Evolutionary conservation across 2,888 invertebrate species (phyloP).

Genomic region (Dicyrtoma fusca): DNA sequence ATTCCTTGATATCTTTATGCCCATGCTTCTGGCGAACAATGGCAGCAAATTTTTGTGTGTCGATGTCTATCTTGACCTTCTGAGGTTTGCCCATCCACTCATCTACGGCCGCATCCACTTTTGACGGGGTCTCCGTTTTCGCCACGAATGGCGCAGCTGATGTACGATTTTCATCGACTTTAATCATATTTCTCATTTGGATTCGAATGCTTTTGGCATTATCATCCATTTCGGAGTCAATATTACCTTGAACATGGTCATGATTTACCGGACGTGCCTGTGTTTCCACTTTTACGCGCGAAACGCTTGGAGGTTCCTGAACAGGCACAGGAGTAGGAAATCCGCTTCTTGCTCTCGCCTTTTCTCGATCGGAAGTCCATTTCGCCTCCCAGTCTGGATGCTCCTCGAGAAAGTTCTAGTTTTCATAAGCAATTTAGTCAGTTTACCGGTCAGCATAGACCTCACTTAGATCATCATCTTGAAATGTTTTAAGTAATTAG

Average conservation of each 20-base stretch:
- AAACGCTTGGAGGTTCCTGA: slow-evolving; percentile 35
- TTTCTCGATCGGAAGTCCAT: slow-evolving; percentile 81
- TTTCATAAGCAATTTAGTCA: slow-evolving; percentile 39
- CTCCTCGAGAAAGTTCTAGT: slow-evolving; percentile 77
- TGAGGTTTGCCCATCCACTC: slow-evolving; percentile 55
- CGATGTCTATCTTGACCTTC: slow-evolving; percentile 54
- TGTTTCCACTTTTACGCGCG: background rate
- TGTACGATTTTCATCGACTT: slow-evolving; percentile 44
- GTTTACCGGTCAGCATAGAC: background rate
- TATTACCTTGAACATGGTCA: background rate
- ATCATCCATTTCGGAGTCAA: slow-evolving; percentile 36
- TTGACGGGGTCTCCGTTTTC: slow-evolving; percentile 18
- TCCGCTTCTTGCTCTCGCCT: slow-evolving; percentile 65
- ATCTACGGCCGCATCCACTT: slow-evolving; percentile 46
- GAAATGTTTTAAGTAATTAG: background rate
- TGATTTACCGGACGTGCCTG: background rate
- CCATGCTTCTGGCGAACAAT: slow-evolving; percentile 55
- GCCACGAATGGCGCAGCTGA: slow-evolving; percentile 25
- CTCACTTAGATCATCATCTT: background rate
- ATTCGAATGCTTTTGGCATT: slow-evolving; percentile 54
- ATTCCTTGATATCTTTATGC: slow-evolving; percentile 30
- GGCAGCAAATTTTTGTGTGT: slow-evolving; percentile 56
- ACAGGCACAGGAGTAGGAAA: slow-evolving; percentile 58
- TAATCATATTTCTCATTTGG: slow-evolving; percentile 55
- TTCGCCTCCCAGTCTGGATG: slow-evolving; percentile 87